A percentile compares a stretch with the other conserved stretches of the same genome.
phyloP scores from a whole-genome alignment of 2,113 vertebrate species.

The Atherinomorus stipes region DNA sequence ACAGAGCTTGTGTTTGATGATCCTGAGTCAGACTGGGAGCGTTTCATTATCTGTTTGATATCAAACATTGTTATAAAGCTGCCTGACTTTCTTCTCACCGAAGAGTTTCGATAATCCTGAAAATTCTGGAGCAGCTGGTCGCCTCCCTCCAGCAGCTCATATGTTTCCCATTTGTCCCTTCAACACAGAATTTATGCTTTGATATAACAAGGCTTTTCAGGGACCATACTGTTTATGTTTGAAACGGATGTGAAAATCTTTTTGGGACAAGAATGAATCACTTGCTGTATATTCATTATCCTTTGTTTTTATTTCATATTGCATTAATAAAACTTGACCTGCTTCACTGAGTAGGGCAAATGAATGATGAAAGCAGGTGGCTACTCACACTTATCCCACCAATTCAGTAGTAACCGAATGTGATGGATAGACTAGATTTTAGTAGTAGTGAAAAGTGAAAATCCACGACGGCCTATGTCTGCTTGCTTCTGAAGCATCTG shows the following conservation, averaged over 20 bases:
- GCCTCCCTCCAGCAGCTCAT: slow-evolving; percentile 22
- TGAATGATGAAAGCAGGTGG: too few relatives aligned
- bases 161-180: slow-evolving; percentile 38
- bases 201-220: slow-evolving; percentile 2
- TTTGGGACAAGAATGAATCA: slow-evolving; percentile 3
- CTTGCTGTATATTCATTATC: slow-evolving; percentile 17
- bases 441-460: too few relatives aligned
- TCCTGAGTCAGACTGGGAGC: background rate
- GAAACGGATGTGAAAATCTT: slow-evolving; percentile 27
- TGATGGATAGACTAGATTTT: too few relatives aligned
- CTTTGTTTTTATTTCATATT: background rate
- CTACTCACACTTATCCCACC: background rate
- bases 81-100: background rate
- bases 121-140: background rate
- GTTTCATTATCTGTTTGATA: background rate
- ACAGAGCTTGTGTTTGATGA: background rate
- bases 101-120: background rate
- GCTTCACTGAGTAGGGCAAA: too few relatives aligned
- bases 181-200: slow-evolving; percentile 24
- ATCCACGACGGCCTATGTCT: too few relatives aligned
- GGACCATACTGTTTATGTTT: too few relatives aligned
- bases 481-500: slow-evolving; percentile 29
- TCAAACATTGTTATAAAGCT: background rate
- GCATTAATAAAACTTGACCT: slow-evolving; percentile 19
- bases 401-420: background rate